A percentile compares a stretch with the other conserved stretches of the same genome.
Conservation (phyloP, 2,797 vertebrate species). For the Crocodylus rhombifer region DNA sequence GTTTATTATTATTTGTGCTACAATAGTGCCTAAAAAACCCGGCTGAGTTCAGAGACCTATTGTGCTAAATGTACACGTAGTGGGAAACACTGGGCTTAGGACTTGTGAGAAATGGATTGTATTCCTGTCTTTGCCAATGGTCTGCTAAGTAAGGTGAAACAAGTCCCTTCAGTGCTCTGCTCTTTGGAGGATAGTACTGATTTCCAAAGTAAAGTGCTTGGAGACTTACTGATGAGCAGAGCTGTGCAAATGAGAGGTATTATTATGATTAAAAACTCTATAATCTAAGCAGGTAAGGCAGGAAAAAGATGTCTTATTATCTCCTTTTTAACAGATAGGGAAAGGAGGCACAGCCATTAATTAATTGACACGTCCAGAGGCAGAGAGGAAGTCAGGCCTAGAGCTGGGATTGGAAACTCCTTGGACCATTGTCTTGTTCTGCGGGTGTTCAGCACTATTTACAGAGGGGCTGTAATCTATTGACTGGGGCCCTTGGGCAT, state of each 20-base stretch:
- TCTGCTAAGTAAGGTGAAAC: neutral
- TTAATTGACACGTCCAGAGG: neutral
- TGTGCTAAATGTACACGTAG: neutral
- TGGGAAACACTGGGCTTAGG: neutral
- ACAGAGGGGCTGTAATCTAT: neutral
- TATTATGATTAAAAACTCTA: neutral
- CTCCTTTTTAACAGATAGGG: neutral
- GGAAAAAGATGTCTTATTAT: neutral
- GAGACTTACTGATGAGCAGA: neutral
- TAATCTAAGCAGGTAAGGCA: neutral
- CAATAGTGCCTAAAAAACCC: neutral
- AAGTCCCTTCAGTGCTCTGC: neutral
- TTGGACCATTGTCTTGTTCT: neutral
- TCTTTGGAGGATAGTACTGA: neutral
- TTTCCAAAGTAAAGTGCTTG: neutral
- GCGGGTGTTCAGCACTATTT: neutral
- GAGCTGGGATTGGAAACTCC: neutral
- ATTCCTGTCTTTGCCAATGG: neutral
- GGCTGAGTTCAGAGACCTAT: neutral
- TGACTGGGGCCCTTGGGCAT: neutral
- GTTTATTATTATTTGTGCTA: neutral
- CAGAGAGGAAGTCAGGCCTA: neutral
- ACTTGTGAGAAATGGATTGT: neutral
- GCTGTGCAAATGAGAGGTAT: neutral
- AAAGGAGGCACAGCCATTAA: neutral